Conservation (phyloP, 2,797 vertebrate species). For the Tarsius wallacei region DNA sequence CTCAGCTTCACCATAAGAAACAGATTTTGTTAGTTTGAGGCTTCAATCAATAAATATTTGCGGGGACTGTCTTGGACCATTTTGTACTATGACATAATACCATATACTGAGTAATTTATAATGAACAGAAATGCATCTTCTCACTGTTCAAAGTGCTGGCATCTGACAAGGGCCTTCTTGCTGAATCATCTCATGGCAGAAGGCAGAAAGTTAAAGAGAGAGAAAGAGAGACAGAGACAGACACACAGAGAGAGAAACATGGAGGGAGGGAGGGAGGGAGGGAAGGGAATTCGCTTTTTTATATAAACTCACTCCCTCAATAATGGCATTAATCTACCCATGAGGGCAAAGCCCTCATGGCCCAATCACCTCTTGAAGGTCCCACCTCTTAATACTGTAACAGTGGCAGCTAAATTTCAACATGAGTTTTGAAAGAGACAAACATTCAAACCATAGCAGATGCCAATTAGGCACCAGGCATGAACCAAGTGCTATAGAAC, state of each 20-base stretch:
- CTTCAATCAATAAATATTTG: not conserved
- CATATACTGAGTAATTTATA: not conserved
- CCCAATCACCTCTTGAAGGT: not conserved
- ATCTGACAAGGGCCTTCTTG: not conserved
- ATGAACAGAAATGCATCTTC: not conserved
- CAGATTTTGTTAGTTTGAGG: not conserved
- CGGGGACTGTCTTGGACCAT: not conserved
- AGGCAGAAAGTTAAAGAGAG: not conserved
- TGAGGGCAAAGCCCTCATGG: not conserved
- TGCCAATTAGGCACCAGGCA: not conserved
- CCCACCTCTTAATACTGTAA: not conserved
- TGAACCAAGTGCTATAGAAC: not conserved
- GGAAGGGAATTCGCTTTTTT: not conserved
- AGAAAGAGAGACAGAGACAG: not conserved
- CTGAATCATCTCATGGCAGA: not conserved
- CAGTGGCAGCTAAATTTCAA: not conserved
- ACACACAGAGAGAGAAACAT: not conserved
- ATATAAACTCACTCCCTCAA: not conserved
- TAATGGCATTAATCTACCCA: not conserved
- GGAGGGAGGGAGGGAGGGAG: not conserved
- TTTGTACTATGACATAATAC: not conserved
- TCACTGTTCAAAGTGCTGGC: not conserved
- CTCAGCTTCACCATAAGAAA: conserved; percentile 3
- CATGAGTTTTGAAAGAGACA: not conserved
- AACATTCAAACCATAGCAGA: not conserved